These are phyloP conservation scores for Dysmachus trigonus DNA, from an alignment of 2,888 invertebrate genomes.

Conservation along the genomic window DNA sequence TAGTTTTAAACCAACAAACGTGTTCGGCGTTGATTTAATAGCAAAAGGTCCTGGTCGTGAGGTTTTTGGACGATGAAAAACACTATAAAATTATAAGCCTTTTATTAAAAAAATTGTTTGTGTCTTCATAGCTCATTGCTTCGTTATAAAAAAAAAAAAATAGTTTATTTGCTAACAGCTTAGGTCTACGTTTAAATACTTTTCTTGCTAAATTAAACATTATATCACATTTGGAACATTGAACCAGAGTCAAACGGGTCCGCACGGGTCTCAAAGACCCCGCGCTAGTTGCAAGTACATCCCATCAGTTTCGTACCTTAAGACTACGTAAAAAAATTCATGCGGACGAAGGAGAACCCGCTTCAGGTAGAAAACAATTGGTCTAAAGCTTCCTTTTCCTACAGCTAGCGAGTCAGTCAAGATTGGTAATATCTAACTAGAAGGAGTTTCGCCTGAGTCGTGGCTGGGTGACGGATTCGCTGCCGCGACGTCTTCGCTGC, in stretches of 20 bases:
- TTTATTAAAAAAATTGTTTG: slow-evolving; percentile 17
- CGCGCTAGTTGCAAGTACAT: neutral
- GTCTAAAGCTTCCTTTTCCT: neutral
- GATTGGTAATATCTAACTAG: slow-evolving; percentile 3
- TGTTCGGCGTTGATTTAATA: neutral
- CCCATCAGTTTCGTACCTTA: neutral
- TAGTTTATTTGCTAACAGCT: neutral
- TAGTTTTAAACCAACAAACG: neutral
- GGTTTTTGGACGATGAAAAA: neutral
- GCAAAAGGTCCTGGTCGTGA: neutral
- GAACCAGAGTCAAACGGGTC: neutral
- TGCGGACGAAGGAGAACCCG: neutral
- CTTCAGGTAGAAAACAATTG: slow-evolving; percentile 9
- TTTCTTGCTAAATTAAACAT: slow-evolving; percentile 10
- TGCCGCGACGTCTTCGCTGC: neutral
- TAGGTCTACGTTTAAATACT: slow-evolving; percentile 15
- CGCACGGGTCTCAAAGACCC: neutral
- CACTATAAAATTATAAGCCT: neutral
- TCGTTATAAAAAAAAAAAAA: slow-evolving; percentile 28
- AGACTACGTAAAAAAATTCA: neutral
- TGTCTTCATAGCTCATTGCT: neutral
- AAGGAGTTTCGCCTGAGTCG: neutral
- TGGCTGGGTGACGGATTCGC: neutral
- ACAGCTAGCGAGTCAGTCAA: slow-evolving; percentile 17
- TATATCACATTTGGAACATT: slow-evolving; percentile 34